Conservation (phyloP, 2,113 vertebrate species). For the Axis porcinus region DNA sequence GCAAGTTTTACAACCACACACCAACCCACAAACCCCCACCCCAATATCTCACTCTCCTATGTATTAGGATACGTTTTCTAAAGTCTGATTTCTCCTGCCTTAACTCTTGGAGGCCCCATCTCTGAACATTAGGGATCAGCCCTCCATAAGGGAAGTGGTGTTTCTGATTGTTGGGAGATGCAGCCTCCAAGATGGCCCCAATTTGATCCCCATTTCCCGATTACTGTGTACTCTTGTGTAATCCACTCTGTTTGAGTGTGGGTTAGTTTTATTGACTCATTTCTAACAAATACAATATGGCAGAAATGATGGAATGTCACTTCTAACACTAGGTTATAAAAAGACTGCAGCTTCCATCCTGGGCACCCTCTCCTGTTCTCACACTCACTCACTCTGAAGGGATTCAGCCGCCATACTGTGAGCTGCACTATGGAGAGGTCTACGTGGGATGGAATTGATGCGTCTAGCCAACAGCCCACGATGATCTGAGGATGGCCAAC, state of each 20-base stretch:
- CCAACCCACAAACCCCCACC: neutral
- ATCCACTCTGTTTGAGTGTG: neutral
- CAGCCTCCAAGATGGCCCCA: neutral
- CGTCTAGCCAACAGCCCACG: neutral
- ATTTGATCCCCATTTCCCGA: neutral
- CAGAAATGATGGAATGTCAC: neutral
- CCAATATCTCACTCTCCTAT: neutral
- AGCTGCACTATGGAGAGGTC: neutral
- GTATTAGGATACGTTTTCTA: neutral
- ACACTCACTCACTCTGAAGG: neutral
- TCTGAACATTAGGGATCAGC: neutral
- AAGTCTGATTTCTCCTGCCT: neutral
- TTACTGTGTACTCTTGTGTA: neutral
- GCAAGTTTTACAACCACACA: neutral
- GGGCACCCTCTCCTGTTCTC: neutral
- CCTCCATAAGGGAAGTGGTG: neutral
- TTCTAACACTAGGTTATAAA: neutral
- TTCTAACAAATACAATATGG: neutral
- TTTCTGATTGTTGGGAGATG: neutral
- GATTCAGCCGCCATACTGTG: too few relatives aligned
- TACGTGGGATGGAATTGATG: neutral
- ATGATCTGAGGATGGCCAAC: neutral
- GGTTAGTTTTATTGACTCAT: neutral
- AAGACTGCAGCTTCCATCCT: neutral
- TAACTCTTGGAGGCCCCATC: neutral